phyloP scores from a whole-genome alignment of 2,888 invertebrate genomes.

The Mesopsocus fuscifrons region DNA sequence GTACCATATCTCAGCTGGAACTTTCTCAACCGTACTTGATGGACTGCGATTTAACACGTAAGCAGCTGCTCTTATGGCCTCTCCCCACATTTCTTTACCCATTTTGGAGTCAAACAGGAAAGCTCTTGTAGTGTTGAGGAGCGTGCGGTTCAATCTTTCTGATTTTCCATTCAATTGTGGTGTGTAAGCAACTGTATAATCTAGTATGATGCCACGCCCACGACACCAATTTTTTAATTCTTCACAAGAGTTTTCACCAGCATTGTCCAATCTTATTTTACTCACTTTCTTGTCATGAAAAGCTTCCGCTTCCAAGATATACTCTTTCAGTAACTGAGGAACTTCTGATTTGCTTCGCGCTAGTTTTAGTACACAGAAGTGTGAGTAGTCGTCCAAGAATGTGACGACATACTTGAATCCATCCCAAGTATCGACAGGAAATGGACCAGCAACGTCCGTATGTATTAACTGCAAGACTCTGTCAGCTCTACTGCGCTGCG shows the following conservation, averaged over 20 bases:
- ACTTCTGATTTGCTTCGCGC: constrained; percentile 13
- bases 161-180: constrained; percentile 14
- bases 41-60: no score
- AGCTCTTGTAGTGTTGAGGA: constrained; percentile 14
- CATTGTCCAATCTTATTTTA: constrained; percentile 15
- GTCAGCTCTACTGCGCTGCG: constrained; percentile 9
- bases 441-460: constrained; percentile 14
- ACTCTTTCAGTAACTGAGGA: constrained; percentile 12
- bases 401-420: constrained; percentile 13
- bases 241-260: constrained; percentile 13
- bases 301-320: constrained; percentile 9
- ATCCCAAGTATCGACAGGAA: constrained; percentile 12
- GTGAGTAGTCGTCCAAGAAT: constrained; percentile 15
- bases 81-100: no score
- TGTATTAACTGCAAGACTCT: constrained; percentile 12
- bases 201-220: constrained; percentile 13
- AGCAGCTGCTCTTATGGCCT: no score
- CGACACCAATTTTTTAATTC: constrained; percentile 13
- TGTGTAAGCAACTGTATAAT: constrained; percentile 13
- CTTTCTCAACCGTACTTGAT: no score
- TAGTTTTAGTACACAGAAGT: constrained; percentile 12
- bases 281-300: constrained; percentile 11
- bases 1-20: no score
- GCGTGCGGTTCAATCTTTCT: constrained; percentile 14
- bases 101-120: constrained; percentile 13